Evolutionary conservation across 2,113 vertebrate genomes (phyloP).

Genomic region (Pantherophis guttatus): DNA sequence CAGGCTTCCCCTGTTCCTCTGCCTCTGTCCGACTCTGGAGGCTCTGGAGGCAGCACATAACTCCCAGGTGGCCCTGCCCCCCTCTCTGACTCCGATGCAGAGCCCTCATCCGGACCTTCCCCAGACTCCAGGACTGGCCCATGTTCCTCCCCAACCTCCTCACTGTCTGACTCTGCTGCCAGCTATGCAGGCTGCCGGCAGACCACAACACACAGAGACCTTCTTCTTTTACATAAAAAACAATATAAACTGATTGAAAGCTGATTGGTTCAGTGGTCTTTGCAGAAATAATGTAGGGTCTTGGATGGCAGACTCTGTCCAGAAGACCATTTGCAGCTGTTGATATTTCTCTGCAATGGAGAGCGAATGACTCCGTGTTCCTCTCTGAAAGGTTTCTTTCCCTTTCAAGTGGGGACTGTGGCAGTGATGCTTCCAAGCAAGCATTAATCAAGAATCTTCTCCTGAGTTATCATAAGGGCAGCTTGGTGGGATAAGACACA

Average conservation of each 20-base stretch:
- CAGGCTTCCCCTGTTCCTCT: too few relatives aligned
- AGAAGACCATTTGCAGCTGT: background rate
- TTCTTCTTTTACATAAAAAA: background rate
- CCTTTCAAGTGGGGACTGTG: background rate
- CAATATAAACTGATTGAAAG: background rate
- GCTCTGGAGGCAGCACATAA: too few relatives aligned
- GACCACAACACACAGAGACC: background rate
- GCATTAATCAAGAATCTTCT: background rate
- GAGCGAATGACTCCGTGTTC: background rate
- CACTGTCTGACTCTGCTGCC: too few relatives aligned
- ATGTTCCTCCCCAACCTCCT: too few relatives aligned
- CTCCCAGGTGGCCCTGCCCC: too few relatives aligned
- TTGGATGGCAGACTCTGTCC: background rate
- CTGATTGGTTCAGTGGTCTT: background rate
- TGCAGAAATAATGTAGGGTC: background rate
- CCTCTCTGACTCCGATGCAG: too few relatives aligned
- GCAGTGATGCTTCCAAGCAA: background rate
- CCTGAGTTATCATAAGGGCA: background rate
- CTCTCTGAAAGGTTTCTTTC: background rate
- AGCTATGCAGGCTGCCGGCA: too few relatives aligned
- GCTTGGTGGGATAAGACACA: constrained; percentile 5
- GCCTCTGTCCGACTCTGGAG: too few relatives aligned
- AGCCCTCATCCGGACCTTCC: too few relatives aligned
- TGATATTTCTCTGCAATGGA: background rate
- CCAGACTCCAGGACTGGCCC: too few relatives aligned